Base-by-base conservation (phyloP, 2,888 invertebrate genomes). In the Tortricodes alternella region DNA sequence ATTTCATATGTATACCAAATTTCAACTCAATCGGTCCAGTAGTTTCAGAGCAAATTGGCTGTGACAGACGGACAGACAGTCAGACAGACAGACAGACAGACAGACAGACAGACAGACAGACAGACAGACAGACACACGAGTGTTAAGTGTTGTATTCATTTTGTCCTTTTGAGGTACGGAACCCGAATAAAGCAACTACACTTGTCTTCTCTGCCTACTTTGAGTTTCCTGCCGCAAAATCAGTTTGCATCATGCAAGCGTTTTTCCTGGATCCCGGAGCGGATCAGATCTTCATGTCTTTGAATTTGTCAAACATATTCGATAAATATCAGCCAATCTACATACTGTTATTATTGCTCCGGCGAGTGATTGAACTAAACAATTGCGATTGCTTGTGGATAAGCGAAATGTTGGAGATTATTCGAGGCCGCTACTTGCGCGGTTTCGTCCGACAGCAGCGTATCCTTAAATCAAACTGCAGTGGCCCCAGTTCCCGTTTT, bases 381-480 rank as follows among this genome's bases (percentile, higher is more conserved):
- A 83, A 82, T 83, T 74, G 79, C 75, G 81, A 83, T 85, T 68
- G 70, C 72, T 68, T 68, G 65, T 70, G 63, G 84, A 84, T 84
- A 87, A 80, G 80, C 68, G 66, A 73, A 74, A 63, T 58, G 66
- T 71, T 60, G 48, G 56, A 68, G 71, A 74, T 76, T 75, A 76
- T 77, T 74, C 74, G 72, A 73, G 62, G 59, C 66, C 70, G 70
- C 73, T 74, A 71, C 73, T 76, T 71, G 66, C 65, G 60, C 63
- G 67, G 62, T 68, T 74, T 69, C 67, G 66, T 68, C 68, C 62
- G 70, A 65, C 66, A 68, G 65, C 66, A 70, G 67, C 73, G 70
- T 86, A 85, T 88, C 77, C 84, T 83, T 88, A 88, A 87, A 88
- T 86, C 85, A 86, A 87, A 85, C 76, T 67, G 76, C 69, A 71